Conservation (phyloP, 2,113 vertebrate genomes). For the Sceloporus tristichus region DNA sequence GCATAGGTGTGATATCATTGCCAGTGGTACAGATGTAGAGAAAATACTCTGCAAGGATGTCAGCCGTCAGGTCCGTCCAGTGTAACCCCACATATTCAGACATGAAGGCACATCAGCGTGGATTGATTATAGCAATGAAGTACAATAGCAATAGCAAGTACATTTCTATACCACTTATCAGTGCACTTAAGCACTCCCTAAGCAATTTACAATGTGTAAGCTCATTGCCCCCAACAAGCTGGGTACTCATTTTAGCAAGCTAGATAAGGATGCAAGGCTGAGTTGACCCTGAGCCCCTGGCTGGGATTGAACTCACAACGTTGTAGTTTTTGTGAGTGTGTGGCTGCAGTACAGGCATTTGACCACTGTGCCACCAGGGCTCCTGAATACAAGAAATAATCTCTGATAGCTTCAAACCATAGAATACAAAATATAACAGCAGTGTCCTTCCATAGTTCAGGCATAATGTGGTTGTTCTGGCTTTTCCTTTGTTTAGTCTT, state of each 20-base stretch:
- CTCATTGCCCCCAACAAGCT: too few species aligned
- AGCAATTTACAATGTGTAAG: too few species aligned
- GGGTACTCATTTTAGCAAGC: too few species aligned
- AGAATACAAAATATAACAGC: background rate
- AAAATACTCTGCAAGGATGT: background rate
- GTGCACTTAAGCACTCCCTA: too few species aligned
- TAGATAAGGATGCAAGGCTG: too few species aligned
- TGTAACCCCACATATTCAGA: background rate
- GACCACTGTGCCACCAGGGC: too few species aligned
- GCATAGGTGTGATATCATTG: background rate
- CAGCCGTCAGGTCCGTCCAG: background rate
- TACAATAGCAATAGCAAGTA: background rate
- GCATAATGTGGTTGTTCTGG: background rate
- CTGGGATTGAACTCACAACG: too few species aligned
- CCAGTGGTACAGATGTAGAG: background rate
- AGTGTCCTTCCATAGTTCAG: background rate
- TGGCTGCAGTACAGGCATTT: too few species aligned
- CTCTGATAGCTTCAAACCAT: background rate
- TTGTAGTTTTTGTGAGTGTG: too few species aligned
- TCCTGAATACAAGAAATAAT: background rate
- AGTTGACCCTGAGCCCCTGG: too few species aligned
- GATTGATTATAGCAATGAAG: background rate
- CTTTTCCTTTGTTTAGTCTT: background rate
- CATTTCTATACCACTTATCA: too few species aligned
- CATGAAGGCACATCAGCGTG: background rate